Base-by-base conservation (phyloP, 2,113 vertebrate genomes). In the Cavia aperea region DNA sequence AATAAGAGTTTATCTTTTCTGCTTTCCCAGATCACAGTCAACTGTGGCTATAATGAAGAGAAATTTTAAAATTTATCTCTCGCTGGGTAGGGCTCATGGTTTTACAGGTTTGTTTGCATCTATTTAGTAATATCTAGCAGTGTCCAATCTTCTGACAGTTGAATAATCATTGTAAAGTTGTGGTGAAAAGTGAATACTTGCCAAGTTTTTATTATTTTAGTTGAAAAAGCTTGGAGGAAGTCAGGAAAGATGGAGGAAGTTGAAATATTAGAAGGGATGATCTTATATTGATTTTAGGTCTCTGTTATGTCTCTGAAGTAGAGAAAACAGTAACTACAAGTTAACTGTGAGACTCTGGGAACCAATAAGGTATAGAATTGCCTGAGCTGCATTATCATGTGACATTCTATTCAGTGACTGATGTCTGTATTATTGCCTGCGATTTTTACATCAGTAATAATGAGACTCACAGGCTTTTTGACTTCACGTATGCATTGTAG, bases 391-490 rank as follows among this genome's bases (percentile, higher is more conserved):
- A 46, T 23, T 62, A 23, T 21, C 14, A 7, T 54, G 36, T 72
- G 49, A 58, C 18, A 4, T 82, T 65, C 49, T n/a, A 56, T 43
- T 58, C 49, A 39, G 1, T 24, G 7, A 23, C 84, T 12, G 72
- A 56, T 66, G 14, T n/a, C 63, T 77, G 0, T 33, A 33, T 62
- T 33, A 33, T 62, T 70, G 29, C 70, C 68, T 58, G 21, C 16
- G 12, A 21, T 26, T 79, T 89, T 70, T 58, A 7, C 12, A 26
- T 77, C 23, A 1, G 18, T 46, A 65, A 75, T 75, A 83, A 79
- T 82, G 73, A 78, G 86, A 92, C 33, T 86, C 83, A 70, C 11
- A n/a, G 63, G 62, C 65, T 58, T 90, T 95, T 43, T 79, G 85
- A 88, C 75, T 91, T 60, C 13, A 3, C 13, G 9, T 83, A 73